Conservation (phyloP, 1,140 invertebrate genomes). For the Schmidtea mediterranea region DNA sequence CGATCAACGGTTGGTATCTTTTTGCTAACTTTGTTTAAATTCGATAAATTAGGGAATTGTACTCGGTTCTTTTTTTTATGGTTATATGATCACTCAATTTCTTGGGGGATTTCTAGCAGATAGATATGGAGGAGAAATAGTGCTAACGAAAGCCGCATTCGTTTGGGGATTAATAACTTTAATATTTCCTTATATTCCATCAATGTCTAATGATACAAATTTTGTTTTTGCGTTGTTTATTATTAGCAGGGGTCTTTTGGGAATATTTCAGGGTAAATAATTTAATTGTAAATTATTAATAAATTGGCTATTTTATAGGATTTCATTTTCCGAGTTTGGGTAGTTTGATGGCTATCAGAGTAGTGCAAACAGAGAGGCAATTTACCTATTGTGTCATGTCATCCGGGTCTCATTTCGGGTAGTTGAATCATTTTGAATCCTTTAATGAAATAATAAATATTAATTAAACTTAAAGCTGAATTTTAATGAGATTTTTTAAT, state of each 20-base stretch:
- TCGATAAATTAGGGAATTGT: slow-evolving; percentile 32
- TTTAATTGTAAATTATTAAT: too few species aligned
- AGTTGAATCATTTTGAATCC: slow-evolving; percentile 22
- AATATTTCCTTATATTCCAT: slow-evolving; percentile 7
- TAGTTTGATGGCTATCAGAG: slow-evolving; percentile 38
- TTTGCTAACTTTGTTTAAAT: neutral
- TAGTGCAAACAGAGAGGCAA: slow-evolving; percentile 37
- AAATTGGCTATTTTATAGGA: slow-evolving; percentile 15
- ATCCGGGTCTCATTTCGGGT: slow-evolving; percentile 34
- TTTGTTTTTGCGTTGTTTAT: neutral
- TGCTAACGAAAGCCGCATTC: slow-evolving; percentile 36
- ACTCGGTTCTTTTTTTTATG: slow-evolving; percentile 47
- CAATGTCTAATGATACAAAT: neutral
- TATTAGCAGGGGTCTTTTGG: neutral
- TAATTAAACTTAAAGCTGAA: too few species aligned
- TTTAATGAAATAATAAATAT: too few species aligned
- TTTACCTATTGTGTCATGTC: slow-evolving; percentile 41
- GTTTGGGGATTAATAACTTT: slow-evolving; percentile 41
- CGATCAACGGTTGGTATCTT: neutral
- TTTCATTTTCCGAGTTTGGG: slow-evolving; percentile 46
- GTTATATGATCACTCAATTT: slow-evolving; percentile 42
- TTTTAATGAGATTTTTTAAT: too few species aligned
- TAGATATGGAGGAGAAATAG: slow-evolving; percentile 38
- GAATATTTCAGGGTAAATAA: neutral
- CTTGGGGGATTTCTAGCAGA: slow-evolving; percentile 42